Conservation (phyloP, 2,797 vertebrate genomes). For the Scarus forsteni region DNA sequence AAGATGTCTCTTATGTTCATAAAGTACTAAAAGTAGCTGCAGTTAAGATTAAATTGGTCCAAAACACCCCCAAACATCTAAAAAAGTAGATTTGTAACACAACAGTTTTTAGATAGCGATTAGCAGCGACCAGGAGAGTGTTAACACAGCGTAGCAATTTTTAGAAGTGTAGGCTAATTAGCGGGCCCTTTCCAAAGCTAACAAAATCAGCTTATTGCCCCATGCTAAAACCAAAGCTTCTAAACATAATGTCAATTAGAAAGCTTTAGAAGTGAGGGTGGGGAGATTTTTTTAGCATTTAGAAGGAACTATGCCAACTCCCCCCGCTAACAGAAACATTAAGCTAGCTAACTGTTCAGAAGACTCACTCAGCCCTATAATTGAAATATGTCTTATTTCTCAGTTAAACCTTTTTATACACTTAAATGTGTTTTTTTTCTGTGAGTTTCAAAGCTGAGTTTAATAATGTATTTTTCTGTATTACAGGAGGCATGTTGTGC, state of each 20-base stretch:
- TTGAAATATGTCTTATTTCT: background rate
- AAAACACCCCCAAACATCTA: too few relatives aligned
- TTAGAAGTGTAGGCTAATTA: too few relatives aligned
- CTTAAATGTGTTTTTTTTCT: too few relatives aligned
- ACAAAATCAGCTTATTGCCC: background rate
- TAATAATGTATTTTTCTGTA: background rate
- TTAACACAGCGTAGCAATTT: background rate
- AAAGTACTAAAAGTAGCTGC: background rate
- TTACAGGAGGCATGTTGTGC: constrained; percentile 94
- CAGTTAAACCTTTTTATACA: background rate
- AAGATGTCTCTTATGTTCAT: background rate
- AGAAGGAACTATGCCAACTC: too few relatives aligned
- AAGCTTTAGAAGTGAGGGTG: background rate
- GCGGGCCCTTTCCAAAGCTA: background rate
- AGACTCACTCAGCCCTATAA: background rate
- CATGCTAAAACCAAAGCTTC: background rate
- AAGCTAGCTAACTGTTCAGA: background rate
- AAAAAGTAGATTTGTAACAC: background rate
- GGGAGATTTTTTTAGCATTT: background rate
- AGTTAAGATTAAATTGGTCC: background rate
- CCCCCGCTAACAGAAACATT: background rate
- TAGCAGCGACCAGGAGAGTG: background rate
- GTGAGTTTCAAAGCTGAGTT: too few relatives aligned
- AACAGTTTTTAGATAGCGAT: background rate
- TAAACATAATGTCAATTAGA: background rate